Evolutionary conservation across 2,888 invertebrate species (phyloP).

Genomic region (Nemotelus pantherinus): DNA sequence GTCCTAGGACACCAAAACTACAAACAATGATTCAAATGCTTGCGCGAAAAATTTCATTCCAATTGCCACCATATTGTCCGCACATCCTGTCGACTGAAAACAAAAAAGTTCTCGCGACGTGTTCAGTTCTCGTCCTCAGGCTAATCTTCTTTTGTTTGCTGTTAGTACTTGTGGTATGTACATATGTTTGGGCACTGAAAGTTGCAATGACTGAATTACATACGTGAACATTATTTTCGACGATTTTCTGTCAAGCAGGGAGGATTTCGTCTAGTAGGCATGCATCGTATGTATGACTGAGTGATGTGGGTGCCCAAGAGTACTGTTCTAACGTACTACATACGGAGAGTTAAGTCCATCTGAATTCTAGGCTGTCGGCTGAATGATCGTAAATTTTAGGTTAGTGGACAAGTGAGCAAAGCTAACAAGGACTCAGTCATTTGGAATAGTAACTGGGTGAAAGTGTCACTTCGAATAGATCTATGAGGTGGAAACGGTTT

Average conservation of each 20-base stretch:
- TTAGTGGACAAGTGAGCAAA: conserved; percentile 43
- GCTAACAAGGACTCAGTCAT: conserved; percentile 38
- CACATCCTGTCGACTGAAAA: conserved; percentile 7
- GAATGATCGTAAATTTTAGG: conserved; percentile 49
- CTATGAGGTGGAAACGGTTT: neutral
- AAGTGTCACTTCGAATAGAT: neutral
- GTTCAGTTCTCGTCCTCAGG: conserved; percentile 16
- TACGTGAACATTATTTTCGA: conserved; percentile 14
- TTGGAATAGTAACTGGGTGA: conserved; percentile 22
- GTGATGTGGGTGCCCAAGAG: neutral
- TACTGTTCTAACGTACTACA: conserved; percentile 27
- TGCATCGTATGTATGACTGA: neutral
- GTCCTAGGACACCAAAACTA: neutral
- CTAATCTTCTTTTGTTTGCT: conserved; percentile 30
- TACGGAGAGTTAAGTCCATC: conserved; percentile 48
- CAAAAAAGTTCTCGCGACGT: neutral
- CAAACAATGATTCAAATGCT: neutral
- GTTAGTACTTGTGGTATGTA: neutral
- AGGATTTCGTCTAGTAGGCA: conserved; percentile 6
- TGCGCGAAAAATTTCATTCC: conserved; percentile 42
- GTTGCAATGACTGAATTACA: conserved; percentile 7
- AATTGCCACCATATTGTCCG: conserved; percentile 37
- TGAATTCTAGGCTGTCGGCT: conserved; percentile 44
- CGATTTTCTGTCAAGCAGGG: neutral
- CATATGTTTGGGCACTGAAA: neutral